Evolutionary conservation across 64 coral and sea anemone species (phyloP).

Genomic region (Trachythela sp.): DNA sequence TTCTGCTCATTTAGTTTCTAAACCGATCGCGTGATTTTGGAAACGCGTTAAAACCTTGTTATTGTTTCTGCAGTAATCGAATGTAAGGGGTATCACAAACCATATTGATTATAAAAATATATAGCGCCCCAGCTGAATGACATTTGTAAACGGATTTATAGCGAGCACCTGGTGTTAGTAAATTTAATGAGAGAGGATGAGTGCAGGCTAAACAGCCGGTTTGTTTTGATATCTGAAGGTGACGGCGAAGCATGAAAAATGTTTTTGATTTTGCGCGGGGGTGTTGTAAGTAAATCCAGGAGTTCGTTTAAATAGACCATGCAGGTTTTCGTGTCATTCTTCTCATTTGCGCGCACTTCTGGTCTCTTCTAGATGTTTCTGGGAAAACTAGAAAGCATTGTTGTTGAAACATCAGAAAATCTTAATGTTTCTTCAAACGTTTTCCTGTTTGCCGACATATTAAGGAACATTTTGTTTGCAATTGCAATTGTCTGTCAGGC

Average conservation of each 20-base stretch:
- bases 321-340: neutral
- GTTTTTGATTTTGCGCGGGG: neutral
- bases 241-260: neutral
- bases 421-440: no score
- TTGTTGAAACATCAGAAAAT: no score
- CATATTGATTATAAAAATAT: slow-evolving; percentile 15
- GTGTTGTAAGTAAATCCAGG: neutral
- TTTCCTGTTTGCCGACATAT: no score
- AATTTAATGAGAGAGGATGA: neutral
- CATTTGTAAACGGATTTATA: neutral
- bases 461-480: no score
- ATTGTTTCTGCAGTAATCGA: neutral
- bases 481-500: no score
- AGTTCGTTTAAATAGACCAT: neutral
- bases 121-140: neutral
- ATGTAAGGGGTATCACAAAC: neutral
- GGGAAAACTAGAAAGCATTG: no score
- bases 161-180: neutral
- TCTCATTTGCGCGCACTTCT: neutral
- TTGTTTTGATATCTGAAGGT: neutral
- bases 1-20: no score
- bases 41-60: no score
- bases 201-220: neutral
- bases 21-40: no score
- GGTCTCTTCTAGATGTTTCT: no score